phyloP scores from a whole-genome alignment of 1,140 invertebrate genomes.

The Charaxes varanes region DNA sequence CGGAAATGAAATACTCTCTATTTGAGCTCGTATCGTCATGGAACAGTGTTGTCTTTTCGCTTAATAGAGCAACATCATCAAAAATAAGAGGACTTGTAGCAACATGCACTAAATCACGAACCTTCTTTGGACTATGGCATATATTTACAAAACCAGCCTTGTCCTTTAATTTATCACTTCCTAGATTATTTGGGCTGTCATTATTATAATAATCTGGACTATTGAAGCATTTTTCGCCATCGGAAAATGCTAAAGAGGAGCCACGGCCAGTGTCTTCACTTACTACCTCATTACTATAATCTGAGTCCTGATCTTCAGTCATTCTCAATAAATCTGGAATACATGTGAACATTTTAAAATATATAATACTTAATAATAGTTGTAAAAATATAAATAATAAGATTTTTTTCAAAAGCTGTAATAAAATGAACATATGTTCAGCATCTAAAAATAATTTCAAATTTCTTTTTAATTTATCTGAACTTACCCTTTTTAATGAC shows the following conservation, averaged over 20 bases:
- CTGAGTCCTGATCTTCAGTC: slow-evolving; percentile 29
- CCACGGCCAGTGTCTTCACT: slow-evolving; percentile 54
- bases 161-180: slow-evolving; percentile 15
- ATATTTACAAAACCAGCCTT: slow-evolving; percentile 23
- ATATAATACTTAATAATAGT: neutral
- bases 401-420: neutral
- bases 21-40: neutral
- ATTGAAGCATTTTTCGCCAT: slow-evolving; percentile 47
- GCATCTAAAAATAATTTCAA: neutral
- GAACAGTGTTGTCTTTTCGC: slow-evolving; percentile 3
- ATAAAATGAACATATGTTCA: neutral
- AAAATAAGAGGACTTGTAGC: slow-evolving; percentile 29
- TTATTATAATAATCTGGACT: slow-evolving; percentile 41
- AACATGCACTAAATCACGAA: slow-evolving; percentile 12
- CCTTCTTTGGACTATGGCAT: slow-evolving; percentile 33
- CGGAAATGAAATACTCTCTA: slow-evolving; percentile 20
- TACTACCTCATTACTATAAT: slow-evolving; percentile 38
- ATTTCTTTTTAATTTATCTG: too few species aligned
- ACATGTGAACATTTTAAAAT: neutral
- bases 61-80: slow-evolving; percentile 17
- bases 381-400: slow-evolving; percentile 3
- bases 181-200: slow-evolving; percentile 21
- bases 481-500: slow-evolving; percentile 12
- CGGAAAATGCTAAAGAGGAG: slow-evolving; percentile 52
- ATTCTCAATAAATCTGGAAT: slow-evolving; percentile 11